Conservation (phyloP, 2,888 invertebrate genomes). For the Ormyrus labotus region DNA sequence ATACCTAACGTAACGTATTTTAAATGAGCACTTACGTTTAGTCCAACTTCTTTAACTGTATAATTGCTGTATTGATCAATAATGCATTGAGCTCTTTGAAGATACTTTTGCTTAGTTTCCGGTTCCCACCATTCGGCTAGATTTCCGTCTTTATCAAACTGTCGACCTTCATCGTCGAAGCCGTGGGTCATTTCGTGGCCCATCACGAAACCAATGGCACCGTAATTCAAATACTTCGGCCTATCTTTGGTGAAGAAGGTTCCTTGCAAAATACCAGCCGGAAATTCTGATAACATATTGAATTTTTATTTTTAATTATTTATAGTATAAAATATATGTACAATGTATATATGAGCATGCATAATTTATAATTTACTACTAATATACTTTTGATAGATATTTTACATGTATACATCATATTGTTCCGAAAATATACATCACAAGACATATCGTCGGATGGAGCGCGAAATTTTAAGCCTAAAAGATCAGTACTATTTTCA, state of each 20-base stretch:
- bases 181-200: constrained; percentile 95
- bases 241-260: constrained; percentile 91
- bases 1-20: not conserved
- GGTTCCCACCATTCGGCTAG: constrained; percentile 94
- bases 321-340: no score
- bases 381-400: no score
- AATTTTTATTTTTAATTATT: no score
- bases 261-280: constrained; percentile 94
- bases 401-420: no score
- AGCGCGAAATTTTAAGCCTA: no score
- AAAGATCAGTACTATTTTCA: no score
- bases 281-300: constrained; percentile 45
- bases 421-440: no score
- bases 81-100: constrained; percentile 90
- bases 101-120: constrained; percentile 87
- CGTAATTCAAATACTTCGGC: constrained; percentile 93
- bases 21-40: constrained; percentile 79
- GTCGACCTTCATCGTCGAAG: constrained; percentile 90
- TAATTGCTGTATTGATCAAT: constrained; percentile 95
- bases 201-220: constrained; percentile 92
- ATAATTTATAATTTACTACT: no score
- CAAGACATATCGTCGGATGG: no score
- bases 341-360: no score
- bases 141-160: constrained; percentile 94
- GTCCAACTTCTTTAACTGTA: constrained; percentile 84